Evolutionary conservation across 2,888 invertebrate genomes (phyloP).

Genomic region (Habroteleia sp.): DNA sequence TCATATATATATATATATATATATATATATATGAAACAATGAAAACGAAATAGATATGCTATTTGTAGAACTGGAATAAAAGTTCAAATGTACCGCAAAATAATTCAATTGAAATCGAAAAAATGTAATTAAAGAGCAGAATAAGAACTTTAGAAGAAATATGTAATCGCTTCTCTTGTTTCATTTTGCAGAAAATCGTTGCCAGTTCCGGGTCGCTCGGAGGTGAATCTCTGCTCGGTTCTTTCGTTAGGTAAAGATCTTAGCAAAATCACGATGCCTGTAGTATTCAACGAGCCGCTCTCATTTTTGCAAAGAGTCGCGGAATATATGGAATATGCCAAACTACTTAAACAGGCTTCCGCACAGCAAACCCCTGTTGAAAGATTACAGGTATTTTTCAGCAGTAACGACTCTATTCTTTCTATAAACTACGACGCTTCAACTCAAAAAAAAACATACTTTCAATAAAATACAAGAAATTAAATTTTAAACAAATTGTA

Average conservation of each 20-base stretch:
- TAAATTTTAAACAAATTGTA: not conserved
- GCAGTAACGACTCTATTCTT: not conserved
- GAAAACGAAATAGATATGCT: too few relatives aligned
- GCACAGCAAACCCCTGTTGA: constrained; percentile 89
- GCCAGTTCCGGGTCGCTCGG: constrained; percentile 78
- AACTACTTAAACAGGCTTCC: constrained; percentile 88
- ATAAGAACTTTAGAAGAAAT: too few relatives aligned
- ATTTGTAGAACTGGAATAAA: too few relatives aligned
- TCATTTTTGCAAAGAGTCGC: constrained; percentile 96
- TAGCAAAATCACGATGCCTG: constrained; percentile 98
- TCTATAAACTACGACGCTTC: too few relatives aligned
- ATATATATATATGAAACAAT: too few relatives aligned
- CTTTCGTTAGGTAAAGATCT: constrained; percentile 89
- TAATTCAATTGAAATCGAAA: not conserved
- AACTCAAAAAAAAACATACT: too few relatives aligned
- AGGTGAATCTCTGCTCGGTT: constrained; percentile 79
- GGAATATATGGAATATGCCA: constrained; percentile 96
- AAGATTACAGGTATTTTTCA: constrained; percentile 87
- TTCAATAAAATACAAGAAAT: too few relatives aligned
- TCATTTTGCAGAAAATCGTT: constrained; percentile 73
- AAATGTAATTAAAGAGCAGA: too few relatives aligned
- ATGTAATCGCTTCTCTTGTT: not conserved
- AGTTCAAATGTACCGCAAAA: too few relatives aligned
- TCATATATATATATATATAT: too few relatives aligned
- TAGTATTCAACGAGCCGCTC: constrained; percentile 97